A percentile compares a stretch with the other conserved stretches of the same genome.
phyloP scores from a whole-genome alignment of 2,113 vertebrate genomes.

The Hymenochirus boettgeri region DNA sequence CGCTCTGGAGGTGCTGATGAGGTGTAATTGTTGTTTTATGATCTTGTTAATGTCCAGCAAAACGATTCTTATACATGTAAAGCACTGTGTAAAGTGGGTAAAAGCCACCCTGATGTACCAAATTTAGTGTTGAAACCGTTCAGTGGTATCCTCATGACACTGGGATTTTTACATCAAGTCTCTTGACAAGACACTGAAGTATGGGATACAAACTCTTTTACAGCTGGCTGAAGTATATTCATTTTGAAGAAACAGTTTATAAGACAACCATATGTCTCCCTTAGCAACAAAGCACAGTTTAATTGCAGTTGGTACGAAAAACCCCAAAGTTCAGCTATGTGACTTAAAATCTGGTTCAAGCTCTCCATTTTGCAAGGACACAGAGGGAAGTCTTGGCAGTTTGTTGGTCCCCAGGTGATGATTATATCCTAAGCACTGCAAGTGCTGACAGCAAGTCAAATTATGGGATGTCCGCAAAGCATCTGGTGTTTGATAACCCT shows the following conservation, averaged over 20 bases:
- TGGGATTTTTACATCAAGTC: conserved; percentile 96
- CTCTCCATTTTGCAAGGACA: conserved; percentile 79
- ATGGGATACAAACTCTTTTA: conserved; percentile 93
- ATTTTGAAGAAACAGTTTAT: conserved; percentile 88
- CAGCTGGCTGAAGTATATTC: conserved; percentile 86
- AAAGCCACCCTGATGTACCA: conserved; percentile 80
- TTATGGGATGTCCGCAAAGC: conserved; percentile 94
- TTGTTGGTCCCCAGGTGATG: conserved; percentile 86
- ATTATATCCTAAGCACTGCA: conserved; percentile 86
- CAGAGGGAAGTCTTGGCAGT: conserved; percentile 85
- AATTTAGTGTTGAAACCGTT: conserved; percentile 93
- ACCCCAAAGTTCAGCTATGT: conserved; percentile 75
- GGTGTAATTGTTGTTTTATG: conserved; percentile 89
- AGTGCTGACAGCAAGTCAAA: conserved; percentile 90
- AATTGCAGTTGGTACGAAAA: conserved; percentile 82
- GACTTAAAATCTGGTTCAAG: conserved; percentile 67
- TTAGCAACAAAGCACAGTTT: conserved; percentile 88
- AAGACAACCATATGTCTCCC: conserved; percentile 93
- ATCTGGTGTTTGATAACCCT: conserved; percentile 79
- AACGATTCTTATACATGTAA: conserved; percentile 85
- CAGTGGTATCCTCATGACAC: conserved; percentile 98
- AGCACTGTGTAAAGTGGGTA: conserved; percentile 82
- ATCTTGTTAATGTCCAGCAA: conserved; percentile 85
- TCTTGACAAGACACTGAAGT: conserved; percentile 97
- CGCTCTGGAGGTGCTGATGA: conserved; percentile 90